Percentiles rank a stretch among this genome's conserved stretches.
These are phyloP conservation scores for Ctena decussata DNA, from an alignment of 2,888 invertebrate species.

Conservation along the genomic window DNA sequence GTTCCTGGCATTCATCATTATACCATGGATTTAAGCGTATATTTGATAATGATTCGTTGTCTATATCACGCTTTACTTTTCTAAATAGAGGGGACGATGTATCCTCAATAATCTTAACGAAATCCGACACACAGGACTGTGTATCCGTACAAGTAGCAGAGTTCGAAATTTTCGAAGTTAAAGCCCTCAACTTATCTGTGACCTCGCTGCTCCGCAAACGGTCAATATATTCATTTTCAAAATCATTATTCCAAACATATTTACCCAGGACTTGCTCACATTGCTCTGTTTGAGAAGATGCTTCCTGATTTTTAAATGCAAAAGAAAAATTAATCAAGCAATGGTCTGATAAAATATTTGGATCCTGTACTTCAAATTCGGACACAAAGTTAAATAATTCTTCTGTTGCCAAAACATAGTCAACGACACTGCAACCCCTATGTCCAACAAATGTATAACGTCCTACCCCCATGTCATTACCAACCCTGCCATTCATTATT, in stretches of 20 bases:
- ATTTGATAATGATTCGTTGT: background rate
- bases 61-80: too few relatives aligned
- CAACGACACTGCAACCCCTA: constrained; percentile 18
- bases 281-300: background rate
- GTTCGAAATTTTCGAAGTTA: background rate
- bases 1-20: background rate
- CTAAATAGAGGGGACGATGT: background rate
- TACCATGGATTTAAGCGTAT: background rate
- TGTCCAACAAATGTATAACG: background rate
- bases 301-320: background rate
- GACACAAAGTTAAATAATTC: background rate
- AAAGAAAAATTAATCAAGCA: too few relatives aligned
- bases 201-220: background rate
- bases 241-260: background rate
- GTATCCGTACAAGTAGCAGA: background rate
- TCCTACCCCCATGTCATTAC: constrained; percentile 3
- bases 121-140: background rate
- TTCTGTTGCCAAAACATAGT: background rate
- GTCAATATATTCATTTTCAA: background rate
- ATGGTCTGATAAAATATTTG: background rate
- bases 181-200: background rate
- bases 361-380: background rate
- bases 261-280: background rate
- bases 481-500: constrained; percentile 9
- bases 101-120: background rate